These are phyloP conservation scores for Sinhomidia bicolor DNA, from an alignment of 2,888 invertebrate species.

Conservation along the genomic window DNA sequence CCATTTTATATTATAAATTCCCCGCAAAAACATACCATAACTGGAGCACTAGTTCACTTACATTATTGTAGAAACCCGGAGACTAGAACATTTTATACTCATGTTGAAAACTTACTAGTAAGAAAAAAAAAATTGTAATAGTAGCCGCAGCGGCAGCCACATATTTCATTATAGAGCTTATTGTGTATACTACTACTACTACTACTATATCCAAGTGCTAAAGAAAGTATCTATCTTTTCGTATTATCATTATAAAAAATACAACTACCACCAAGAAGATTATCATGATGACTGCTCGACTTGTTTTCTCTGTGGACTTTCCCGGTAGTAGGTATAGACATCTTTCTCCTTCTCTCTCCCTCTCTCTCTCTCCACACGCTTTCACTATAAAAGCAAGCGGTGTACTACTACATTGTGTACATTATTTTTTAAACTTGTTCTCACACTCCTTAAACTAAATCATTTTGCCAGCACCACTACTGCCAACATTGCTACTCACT, in stretches of 20 bases:
- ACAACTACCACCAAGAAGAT: constrained; percentile 46
- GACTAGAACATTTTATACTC: not conserved
- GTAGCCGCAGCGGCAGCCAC: not conserved
- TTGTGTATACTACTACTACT: no score
- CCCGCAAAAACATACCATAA: not conserved
- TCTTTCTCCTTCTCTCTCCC: no score
- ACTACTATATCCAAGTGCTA: no score
- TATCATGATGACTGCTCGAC: constrained; percentile 63
- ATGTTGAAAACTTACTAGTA: not conserved
- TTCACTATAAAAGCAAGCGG: not conserved
- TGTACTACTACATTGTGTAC: not conserved
- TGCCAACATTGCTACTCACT: constrained; percentile 9
- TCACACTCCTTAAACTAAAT: not conserved
- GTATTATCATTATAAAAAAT: constrained; percentile 37
- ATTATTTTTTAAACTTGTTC: not conserved
- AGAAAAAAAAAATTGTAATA: not conserved
- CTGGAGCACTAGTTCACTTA: constrained; percentile 31
- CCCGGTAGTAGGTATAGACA: not conserved
- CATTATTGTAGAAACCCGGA: not conserved
- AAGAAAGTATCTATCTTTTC: not conserved
- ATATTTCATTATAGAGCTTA: no score
- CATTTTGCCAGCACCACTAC: not conserved
- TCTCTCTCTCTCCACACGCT: no score
- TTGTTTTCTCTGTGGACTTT: constrained; percentile 45
- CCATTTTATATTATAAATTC: not conserved